Evolutionary conservation across 2,888 invertebrate species (phyloP), one percentile per base, ranked within the genome.

Genomic region (Xylocampa areola): DNA sequence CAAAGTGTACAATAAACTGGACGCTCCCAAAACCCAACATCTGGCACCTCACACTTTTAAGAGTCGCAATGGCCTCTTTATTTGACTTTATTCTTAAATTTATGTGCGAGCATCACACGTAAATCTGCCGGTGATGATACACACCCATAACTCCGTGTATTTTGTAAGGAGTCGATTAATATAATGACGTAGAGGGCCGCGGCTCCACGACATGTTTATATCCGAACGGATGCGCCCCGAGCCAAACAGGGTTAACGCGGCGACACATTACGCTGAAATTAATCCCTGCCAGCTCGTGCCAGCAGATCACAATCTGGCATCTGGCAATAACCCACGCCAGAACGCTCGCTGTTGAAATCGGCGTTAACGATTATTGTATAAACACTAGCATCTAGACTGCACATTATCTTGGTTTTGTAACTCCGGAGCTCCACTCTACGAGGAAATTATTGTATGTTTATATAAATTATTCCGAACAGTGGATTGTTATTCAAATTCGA

Each of bases 231-330:
- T 25, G 39, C 25, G 10, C 1, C n/a, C 30, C 40, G 32, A 13
- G 19, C 13, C 11, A 3, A 14, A 14, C 23, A 13, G 39, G 23
- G 48, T 51, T 49, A 41, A 43, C 48, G 60, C 2, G 10, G 40
- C 27, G 25, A 51, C 41, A 59, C 55, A 55, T 67, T 62, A 51
- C 47, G 48, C 48, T 45, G 40, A 36, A 47, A 58, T 65, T 49
- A 69, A 52, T 59, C 48, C 51, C 21, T 41, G 32, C 41, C 52
- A 50, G 37, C 39, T 58, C 47, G 35, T 64, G 61, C 61, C 61
- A 69, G 58, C 47, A 65, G 68, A 72, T 69, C 44, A 49, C 55
- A 44, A 65, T 62, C 67, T 48, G 62, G 39, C 64, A 54, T 21
- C 23, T 44, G 30, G 36, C 36, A 23, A n/a, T n/a, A n/a, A n/a